Conservation (phyloP, 2,113 vertebrate genomes). For the Tupaia chinensis region DNA sequence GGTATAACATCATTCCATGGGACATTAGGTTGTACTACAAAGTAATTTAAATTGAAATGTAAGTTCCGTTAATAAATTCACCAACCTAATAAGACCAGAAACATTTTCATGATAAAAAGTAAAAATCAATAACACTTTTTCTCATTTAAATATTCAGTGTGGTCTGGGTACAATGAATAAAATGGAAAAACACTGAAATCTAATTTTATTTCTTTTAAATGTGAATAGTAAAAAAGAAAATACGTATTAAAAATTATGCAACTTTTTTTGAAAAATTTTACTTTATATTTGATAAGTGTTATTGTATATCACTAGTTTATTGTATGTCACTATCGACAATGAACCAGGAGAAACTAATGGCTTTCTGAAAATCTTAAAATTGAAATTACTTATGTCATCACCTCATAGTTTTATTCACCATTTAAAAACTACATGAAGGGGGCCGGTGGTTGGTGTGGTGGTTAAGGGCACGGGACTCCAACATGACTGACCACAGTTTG, state of each 20-base stretch:
- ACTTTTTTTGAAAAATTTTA: background rate
- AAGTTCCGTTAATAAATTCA: conserved; percentile 37
- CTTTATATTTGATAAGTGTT: background rate
- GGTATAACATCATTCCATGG: conserved; percentile 63
- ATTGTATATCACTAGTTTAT: background rate
- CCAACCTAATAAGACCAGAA: conserved; percentile 20
- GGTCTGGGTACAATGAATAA: background rate
- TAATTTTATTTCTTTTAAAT: conserved; percentile 41
- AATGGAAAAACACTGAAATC: conserved; percentile 25
- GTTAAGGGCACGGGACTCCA: no score
- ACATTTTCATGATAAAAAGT: conserved; percentile 35
- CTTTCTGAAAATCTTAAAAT: background rate
- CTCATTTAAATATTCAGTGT: conserved; percentile 61
- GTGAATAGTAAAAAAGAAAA: background rate
- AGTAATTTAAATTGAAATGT: conserved; percentile 75
- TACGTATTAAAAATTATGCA: conserved; percentile 41
- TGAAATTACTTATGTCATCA: conserved; percentile 9
- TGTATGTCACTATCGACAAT: background rate
- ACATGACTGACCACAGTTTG: no score
- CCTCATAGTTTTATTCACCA: background rate
- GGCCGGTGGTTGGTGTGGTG: no score
- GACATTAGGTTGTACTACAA: conserved; percentile 73
- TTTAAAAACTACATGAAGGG: background rate
- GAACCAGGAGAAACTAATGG: background rate
- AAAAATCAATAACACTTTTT: conserved; percentile 54